A percentile compares a stretch with the other conserved stretches of the same genome.
Conservation (phyloP, 2,113 vertebrate genomes). For the Mobula hypostoma region DNA sequence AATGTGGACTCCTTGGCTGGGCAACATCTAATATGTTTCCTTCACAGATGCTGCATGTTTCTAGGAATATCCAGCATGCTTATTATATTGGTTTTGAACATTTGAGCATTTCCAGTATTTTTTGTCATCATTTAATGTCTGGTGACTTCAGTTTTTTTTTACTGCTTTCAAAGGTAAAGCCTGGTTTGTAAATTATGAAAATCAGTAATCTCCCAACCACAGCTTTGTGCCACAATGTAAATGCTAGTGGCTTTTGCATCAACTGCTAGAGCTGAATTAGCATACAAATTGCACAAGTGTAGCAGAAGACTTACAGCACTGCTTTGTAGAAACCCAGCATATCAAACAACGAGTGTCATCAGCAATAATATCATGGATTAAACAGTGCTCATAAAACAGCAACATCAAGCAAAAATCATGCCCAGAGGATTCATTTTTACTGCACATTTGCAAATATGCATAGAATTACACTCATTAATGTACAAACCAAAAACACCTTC, state of each 20-base stretch:
- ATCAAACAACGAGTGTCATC: neutral
- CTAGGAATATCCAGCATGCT: neutral
- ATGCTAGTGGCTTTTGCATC: neutral
- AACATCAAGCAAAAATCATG: neutral
- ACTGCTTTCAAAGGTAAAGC: neutral
- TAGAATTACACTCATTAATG: neutral
- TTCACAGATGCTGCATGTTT: neutral
- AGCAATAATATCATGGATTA: neutral
- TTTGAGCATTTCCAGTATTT: neutral
- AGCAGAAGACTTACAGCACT: neutral
- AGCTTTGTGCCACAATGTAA: neutral
- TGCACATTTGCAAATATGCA: neutral
- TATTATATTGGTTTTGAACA: neutral
- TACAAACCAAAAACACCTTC: neutral
- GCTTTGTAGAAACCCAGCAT: neutral
- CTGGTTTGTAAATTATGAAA: neutral
- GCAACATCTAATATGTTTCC: neutral
- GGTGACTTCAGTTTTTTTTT: neutral
- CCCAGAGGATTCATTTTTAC: neutral
- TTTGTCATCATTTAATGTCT: neutral
- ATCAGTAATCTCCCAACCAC: neutral
- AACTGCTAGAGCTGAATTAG: constrained; percentile 11
- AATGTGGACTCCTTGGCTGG: neutral
- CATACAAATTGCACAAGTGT: constrained; percentile 35
- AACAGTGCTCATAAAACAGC: neutral